These are phyloP conservation scores for Erpetoichthys calabaricus DNA, from an alignment of 2,797 vertebrate species.

Conservation along the genomic window DNA sequence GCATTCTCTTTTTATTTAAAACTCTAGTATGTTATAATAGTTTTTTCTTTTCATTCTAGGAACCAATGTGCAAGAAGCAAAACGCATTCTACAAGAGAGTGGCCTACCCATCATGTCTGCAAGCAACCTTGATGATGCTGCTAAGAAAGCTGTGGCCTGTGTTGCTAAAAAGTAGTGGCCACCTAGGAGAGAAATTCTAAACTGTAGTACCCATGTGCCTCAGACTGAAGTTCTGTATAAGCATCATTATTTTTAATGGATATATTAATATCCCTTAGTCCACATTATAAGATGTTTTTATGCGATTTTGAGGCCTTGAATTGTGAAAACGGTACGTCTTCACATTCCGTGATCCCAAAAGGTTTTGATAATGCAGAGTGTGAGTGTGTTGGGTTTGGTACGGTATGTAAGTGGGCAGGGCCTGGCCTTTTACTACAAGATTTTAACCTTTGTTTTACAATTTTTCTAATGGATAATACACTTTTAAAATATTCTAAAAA, in stretches of 20 bases:
- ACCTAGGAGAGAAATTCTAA: background rate
- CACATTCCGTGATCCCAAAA: no score
- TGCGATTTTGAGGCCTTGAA: no score
- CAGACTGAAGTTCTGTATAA: conserved; percentile 1
- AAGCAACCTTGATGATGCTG: conserved; percentile 82
- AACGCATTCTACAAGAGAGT: conserved; percentile 73
- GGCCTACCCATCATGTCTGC: conserved; percentile 82
- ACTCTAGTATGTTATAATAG: no score
- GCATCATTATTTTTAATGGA: conserved; percentile 1
- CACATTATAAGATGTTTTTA: background rate
- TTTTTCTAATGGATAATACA: no score
- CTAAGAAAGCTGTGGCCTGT: conserved; percentile 78
- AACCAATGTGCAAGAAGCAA: conserved; percentile 86
- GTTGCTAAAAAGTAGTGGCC: conserved; percentile 58
- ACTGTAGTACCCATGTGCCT: background rate
- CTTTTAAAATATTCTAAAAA: no score
- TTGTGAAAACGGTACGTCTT: no score
- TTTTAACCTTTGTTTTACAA: no score
- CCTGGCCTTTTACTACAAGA: no score
- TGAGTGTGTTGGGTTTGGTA: no score
- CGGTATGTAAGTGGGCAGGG: no score
- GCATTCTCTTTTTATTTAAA: no score
- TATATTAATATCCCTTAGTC: background rate
- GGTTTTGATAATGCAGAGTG: no score
- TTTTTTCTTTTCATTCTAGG: conserved; percentile 39